Evolutionary conservation across 2,888 invertebrate genomes (phyloP).

Genomic region (Andrena flavipes): DNA sequence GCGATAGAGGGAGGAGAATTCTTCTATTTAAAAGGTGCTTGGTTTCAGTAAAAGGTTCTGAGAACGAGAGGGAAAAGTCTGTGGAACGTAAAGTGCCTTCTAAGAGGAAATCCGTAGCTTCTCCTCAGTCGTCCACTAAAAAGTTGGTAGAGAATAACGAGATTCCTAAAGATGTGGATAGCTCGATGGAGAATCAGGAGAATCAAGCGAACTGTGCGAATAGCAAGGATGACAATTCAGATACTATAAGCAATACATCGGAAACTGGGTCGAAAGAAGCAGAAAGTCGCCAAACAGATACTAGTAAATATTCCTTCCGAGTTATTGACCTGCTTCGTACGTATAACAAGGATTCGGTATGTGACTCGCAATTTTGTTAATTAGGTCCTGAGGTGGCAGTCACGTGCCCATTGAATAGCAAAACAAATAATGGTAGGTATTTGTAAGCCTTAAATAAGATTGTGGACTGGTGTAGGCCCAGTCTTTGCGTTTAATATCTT

Average conservation of each 20-base stretch:
- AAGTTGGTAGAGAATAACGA: slow-evolving; percentile 63
- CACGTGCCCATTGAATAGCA: slow-evolving; percentile 19
- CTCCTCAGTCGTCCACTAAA: slow-evolving; percentile 62
- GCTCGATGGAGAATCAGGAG: slow-evolving; percentile 81
- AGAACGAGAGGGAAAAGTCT: slow-evolving; percentile 76
- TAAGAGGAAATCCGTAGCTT: slow-evolving; percentile 71
- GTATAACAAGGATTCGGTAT: neutral
- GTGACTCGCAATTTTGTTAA: slow-evolving; percentile 2
- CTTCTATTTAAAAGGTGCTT: neutral
- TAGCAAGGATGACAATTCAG: slow-evolving; percentile 67
- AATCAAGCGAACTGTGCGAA: slow-evolving; percentile 78
- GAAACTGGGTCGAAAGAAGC: slow-evolving; percentile 49
- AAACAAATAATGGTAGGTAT: slow-evolving; percentile 55
- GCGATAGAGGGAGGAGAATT: neutral
- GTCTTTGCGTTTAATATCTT: neutral
- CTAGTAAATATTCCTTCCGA: slow-evolving; percentile 28
- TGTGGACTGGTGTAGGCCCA: no score
- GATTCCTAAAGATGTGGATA: slow-evolving; percentile 66
- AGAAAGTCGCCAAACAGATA: slow-evolving; percentile 40
- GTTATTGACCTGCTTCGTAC: neutral
- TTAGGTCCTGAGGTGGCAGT: slow-evolving; percentile 46
- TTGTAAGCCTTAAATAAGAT: neutral
- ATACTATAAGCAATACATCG: slow-evolving; percentile 22
- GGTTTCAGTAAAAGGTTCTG: slow-evolving; percentile 74
- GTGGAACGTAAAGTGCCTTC: slow-evolving; percentile 76